A percentile compares a stretch with the other conserved stretches of the same genome.
Evolutionary conservation across 2,797 vertebrate species (phyloP).

Genomic region (Zalophus californianus): DNA sequence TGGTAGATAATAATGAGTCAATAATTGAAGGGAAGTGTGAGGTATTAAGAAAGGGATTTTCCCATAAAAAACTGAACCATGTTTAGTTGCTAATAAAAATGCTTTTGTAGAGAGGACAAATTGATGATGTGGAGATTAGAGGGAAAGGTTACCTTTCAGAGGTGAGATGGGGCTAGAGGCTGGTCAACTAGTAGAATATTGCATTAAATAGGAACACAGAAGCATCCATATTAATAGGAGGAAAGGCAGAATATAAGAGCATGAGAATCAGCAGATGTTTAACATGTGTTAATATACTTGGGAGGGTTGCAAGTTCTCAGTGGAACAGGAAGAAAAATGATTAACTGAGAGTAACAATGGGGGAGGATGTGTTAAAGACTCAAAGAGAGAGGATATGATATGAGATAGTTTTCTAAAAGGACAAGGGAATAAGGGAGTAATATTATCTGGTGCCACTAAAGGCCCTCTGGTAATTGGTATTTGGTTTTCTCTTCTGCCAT

Average conservation of each 20-base stretch:
- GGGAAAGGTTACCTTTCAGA: not conserved
- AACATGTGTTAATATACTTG: not conserved
- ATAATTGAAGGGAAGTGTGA: not conserved
- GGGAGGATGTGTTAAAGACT: not conserved
- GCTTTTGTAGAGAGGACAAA: not conserved
- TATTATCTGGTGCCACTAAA: not conserved
- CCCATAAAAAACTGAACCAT: not conserved
- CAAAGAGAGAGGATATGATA: not conserved
- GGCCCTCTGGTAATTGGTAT: not conserved
- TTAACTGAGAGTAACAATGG: not conserved
- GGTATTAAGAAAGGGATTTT: not conserved
- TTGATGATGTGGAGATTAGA: not conserved
- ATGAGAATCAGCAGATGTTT: too few relatives aligned
- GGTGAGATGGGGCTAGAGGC: not conserved
- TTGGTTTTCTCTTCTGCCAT: not conserved
- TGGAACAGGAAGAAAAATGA: not conserved
- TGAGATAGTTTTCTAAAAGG: not conserved
- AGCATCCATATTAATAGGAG: not conserved
- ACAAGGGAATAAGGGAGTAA: not conserved
- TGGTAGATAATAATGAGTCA: not conserved
- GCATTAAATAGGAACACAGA: not conserved
- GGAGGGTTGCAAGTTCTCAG: not conserved
- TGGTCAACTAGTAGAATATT: not conserved
- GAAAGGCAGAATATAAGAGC: not conserved
- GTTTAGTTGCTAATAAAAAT: not conserved